Conservation (phyloP, 2,797 vertebrate genomes). For the Phoebastria nigripes region DNA sequence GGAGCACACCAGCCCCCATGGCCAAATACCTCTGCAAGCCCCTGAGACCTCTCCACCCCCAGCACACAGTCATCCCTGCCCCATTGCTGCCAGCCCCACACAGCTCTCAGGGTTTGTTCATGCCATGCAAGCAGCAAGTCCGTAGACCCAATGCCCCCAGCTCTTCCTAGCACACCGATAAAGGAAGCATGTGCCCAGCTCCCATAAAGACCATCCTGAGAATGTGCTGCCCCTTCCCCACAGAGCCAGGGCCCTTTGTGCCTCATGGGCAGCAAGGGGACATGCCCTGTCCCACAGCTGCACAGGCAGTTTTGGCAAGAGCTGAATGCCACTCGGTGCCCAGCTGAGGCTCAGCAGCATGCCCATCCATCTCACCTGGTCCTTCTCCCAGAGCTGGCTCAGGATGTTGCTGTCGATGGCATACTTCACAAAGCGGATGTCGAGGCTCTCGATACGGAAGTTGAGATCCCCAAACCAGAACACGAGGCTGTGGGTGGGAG, state of each 20-base stretch:
- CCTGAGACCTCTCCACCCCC: not conserved
- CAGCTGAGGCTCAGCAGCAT: not conserved
- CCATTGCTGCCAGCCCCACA: not conserved
- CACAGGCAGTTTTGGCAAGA: not conserved
- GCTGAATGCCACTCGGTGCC: accelerated
- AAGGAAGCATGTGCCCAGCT: not conserved
- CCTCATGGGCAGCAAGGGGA: accelerated
- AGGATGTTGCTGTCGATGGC: slow-evolving; percentile 90
- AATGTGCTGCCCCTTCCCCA: not conserved
- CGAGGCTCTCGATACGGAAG: slow-evolving; percentile 92
- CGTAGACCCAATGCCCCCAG: not conserved
- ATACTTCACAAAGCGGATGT: slow-evolving; percentile 90
- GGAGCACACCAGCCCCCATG: not conserved
- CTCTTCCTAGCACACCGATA: not conserved
- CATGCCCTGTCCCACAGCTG: not conserved
- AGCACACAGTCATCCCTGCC: not conserved
- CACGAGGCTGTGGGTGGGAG: slow-evolving; percentile 79
- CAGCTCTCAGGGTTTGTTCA: not conserved
- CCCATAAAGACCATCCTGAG: not conserved
- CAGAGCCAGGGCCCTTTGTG: not conserved
- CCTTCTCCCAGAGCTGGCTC: slow-evolving; percentile 89
- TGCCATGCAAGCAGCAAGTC: not conserved
- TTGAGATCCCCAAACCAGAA: slow-evolving; percentile 99
- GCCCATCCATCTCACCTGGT: slow-evolving; percentile 82
- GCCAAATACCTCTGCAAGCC: not conserved